Conservation (phyloP, 2,888 invertebrate genomes). For the Drosophila tripunctata region DNA sequence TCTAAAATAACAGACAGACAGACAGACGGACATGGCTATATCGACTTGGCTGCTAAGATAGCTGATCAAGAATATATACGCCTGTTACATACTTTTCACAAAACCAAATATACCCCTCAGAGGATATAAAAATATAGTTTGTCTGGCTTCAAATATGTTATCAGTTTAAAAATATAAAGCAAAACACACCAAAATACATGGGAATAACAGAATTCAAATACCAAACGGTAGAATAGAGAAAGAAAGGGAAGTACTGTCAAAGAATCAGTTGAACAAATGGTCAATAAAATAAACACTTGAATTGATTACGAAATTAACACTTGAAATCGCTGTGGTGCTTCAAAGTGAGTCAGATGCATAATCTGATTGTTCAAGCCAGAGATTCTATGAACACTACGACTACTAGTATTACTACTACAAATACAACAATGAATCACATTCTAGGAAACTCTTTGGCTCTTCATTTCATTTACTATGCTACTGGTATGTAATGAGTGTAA, state of each 20-base stretch:
- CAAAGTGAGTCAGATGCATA: conserved; percentile 2
- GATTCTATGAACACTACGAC: neutral
- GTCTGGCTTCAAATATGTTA: neutral
- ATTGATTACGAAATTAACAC: conserved; percentile 1
- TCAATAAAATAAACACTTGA: conserved; percentile 19
- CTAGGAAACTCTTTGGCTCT: neutral
- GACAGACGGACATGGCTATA: too few species aligned
- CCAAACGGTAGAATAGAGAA: neutral
- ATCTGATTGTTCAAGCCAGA: neutral
- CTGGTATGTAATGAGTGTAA: neutral
- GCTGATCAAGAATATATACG: too few species aligned
- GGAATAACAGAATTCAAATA: too few species aligned
- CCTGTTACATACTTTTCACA: too few species aligned
- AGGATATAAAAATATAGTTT: neutral
- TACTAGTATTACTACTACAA: neutral
- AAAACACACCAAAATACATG: too few species aligned
- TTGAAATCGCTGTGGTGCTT: neutral
- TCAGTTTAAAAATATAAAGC: neutral
- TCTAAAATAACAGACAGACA: too few species aligned
- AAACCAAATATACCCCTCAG: too few species aligned
- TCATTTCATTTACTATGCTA: too few species aligned
- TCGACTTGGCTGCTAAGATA: too few species aligned
- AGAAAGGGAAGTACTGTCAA: neutral
- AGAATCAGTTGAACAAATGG: neutral
- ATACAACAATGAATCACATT: conserved; percentile 5